Conservation (phyloP, 2,797 vertebrate genomes). For the Sebastolobus altivelis region DNA sequence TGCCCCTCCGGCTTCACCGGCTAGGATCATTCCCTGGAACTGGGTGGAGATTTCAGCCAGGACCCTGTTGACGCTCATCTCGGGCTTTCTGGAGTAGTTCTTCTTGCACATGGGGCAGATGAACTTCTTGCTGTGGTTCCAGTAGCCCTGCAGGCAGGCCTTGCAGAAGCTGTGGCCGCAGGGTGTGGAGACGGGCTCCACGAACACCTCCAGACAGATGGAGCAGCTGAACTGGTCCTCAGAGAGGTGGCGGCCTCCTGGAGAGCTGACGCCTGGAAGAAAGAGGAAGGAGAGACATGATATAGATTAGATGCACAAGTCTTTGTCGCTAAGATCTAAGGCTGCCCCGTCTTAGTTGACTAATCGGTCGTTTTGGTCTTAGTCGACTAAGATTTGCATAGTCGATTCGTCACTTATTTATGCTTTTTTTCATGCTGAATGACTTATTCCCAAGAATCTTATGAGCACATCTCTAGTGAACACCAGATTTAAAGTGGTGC, state of each 20-base stretch:
- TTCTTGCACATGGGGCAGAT: conserved; percentile 89
- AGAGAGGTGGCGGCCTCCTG: conserved; percentile 66
- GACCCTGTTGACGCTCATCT: conserved; percentile 87
- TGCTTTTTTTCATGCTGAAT: no score
- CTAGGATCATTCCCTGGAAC: conserved; percentile 80
- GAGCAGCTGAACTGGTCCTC: conserved; percentile 89
- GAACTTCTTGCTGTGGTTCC: conserved; percentile 87
- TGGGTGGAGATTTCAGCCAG: conserved; percentile 86
- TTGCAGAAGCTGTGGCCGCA: conserved; percentile 89
- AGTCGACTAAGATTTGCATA: no score
- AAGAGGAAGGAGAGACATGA: not conserved
- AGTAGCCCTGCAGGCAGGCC: conserved; percentile 87
- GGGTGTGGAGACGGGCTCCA: conserved; percentile 86
- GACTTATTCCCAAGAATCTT: no score
- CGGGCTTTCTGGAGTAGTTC: conserved; percentile 78
- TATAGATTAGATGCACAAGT: not conserved
- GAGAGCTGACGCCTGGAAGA: conserved; percentile 64
- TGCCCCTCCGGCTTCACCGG: conserved; percentile 14
- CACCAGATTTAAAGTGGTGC: no score
- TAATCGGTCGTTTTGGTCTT: no score
- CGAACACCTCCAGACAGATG: conserved; percentile 88
- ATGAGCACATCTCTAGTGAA: no score
- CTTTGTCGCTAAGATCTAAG: not conserved
- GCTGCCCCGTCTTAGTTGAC: no score
- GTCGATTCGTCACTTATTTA: no score